Base-by-base conservation (phyloP, 1,140 invertebrate species). In the Papilio glaucus region DNA sequence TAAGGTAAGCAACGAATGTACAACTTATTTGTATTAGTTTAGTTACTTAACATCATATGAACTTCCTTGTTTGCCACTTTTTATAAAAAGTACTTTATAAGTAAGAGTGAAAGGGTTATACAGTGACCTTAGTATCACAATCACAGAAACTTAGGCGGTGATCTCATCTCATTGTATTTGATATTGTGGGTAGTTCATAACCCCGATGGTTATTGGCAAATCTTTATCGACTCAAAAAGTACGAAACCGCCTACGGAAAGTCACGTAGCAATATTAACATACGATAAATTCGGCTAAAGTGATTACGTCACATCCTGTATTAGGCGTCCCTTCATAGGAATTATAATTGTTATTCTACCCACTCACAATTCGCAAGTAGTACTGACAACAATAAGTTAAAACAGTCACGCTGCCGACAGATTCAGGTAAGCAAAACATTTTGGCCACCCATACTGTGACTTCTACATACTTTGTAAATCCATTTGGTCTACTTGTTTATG, bases 301-400 rank as follows among this genome's bases (percentile, higher is more conserved):
- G 42, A 26, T 65, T 65, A 65, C 62, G 37, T 37, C 29, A 65
- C 7, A 41, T 65, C 62, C 62, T 65, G 62, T 65, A 10, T 63
- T 26, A 63, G 15, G n/a, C 9, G 37, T 41, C 33, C 37, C 37
- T 65, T 65, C 33, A 39, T 37, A 15, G 9, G 29, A 65, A 65
- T 39, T 41, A 15, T 7, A 65, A 38, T 65, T 41, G 33, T 65
- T 39, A 65, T 65, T 65, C 62, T 18, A 12, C 9, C 18, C 62
- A 21, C 15, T 62, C 6, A 18, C 62, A 8, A 21, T 37, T 39
- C 37, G 29, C 62, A 21, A 57, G 24, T 24, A n/a, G n/a, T n/a
- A n/a, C n/a, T n/a, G n/a, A n/a, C 18, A 18, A 21, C 2, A 9
- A 18, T 21, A 49, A 49, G 18, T 24, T 5, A 49, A 45, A 49